Conservation (phyloP, 1,140 invertebrate genomes). For the Cecropterus lyciades region DNA sequence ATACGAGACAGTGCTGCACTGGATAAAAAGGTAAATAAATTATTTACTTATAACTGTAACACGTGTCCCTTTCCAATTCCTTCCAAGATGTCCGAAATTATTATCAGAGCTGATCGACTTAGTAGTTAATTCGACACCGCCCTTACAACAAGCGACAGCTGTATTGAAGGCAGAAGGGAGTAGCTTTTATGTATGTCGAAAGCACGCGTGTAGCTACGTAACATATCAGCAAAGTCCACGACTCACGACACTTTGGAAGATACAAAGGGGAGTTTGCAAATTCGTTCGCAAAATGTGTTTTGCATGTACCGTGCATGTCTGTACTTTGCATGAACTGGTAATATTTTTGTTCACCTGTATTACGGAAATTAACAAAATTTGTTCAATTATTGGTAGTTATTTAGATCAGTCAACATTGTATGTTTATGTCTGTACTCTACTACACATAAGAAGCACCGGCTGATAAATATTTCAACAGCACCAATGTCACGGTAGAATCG, state of each 20-base stretch:
- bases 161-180: background rate
- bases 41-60: background rate
- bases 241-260: background rate
- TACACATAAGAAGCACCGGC: background rate
- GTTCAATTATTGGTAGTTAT: background rate
- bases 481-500: background rate
- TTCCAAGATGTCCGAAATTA: background rate
- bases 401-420: background rate
- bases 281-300: background rate
- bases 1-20: background rate
- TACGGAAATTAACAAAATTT: background rate
- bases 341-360: background rate
- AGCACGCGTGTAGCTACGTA: background rate
- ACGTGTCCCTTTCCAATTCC: background rate
- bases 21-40: constrained; percentile 1
- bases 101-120: background rate
- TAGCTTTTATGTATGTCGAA: background rate
- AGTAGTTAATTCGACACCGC: background rate
- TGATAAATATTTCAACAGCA: background rate
- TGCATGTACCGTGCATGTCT: background rate
- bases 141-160: background rate
- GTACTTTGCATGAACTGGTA: background rate
- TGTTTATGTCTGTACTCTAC: background rate
- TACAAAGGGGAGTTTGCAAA: background rate
- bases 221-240: background rate